Percentiles rank a stretch among this genome's conserved stretches.
These are phyloP conservation scores for Piscicola geometra DNA, from an alignment of 2,888 invertebrate species.

Conservation along the genomic window DNA sequence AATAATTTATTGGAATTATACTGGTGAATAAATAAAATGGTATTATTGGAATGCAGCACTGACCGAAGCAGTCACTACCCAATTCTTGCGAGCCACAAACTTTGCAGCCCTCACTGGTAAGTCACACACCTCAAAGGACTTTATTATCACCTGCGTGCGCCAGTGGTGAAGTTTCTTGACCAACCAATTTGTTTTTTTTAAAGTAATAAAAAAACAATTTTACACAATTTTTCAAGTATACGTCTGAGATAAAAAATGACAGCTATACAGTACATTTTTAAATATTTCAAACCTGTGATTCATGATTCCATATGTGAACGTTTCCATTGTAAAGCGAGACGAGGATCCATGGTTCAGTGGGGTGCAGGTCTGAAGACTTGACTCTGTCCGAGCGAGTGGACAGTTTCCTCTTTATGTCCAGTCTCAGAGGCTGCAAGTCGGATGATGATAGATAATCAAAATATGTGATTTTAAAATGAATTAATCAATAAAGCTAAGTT, in stretches of 20 bases:
- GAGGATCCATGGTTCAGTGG: constrained; percentile 96
- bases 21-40: too few species aligned
- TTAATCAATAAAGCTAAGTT: too few species aligned
- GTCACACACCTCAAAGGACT: constrained; percentile 72
- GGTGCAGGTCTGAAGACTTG: constrained; percentile 95
- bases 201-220: neutral
- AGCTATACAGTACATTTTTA: neutral
- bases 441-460: too few species aligned
- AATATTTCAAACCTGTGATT: constrained; percentile 66
- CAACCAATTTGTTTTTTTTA: neutral
- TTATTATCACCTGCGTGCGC: constrained; percentile 56
- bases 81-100: constrained; percentile 94
- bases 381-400: constrained; percentile 96
- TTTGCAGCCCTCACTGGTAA: constrained; percentile 90
- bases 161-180: neutral
- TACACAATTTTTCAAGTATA: neutral
- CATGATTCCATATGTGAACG: constrained; percentile 98
- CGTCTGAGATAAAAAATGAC: neutral
- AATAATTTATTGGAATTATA: too few species aligned
- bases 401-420: constrained; percentile 95
- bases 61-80: constrained; percentile 90
- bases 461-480: too few species aligned
- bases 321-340: constrained; percentile 97
- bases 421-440: constrained; percentile 60
- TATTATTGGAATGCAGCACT: too few species aligned